Percentiles rank a stretch among this genome's conserved stretches.
Conservation (phyloP, 2,797 vertebrate genomes). For the Falco cherrug region DNA sequence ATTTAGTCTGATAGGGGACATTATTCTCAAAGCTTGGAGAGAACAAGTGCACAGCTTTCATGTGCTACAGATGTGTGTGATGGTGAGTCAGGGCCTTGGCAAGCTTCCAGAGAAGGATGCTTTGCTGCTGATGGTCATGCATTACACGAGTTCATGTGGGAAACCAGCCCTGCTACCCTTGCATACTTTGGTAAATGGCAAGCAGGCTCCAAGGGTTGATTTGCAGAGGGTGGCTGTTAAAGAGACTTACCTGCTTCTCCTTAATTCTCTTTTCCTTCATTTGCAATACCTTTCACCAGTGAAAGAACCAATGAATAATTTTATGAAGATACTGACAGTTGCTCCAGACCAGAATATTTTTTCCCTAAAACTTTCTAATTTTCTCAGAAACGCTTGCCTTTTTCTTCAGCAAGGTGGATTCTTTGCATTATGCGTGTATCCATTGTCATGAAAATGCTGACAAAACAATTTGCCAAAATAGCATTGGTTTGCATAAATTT, state of each 20-base stretch:
- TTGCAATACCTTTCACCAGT: conserved; percentile 41
- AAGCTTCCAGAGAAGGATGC: conserved; percentile 47
- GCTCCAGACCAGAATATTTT: conserved; percentile 29
- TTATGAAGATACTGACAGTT: neutral
- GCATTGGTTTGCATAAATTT: conserved; percentile 19
- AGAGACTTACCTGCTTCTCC: neutral
- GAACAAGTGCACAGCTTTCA: conserved; percentile 46
- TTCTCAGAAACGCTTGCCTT: conserved; percentile 28
- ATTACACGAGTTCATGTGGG: neutral
- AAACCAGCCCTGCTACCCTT: conserved; percentile 43
- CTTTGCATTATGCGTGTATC: neutral
- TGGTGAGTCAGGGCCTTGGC: conserved; percentile 63
- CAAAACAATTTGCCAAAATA: neutral
- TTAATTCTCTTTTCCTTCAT: neutral
- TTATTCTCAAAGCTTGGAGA: conserved; percentile 32
- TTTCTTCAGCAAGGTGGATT: neutral
- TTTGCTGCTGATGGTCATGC: neutral
- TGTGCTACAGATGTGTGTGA: conserved; percentile 61
- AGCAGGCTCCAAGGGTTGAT: neutral
- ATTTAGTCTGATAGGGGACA: conserved; percentile 27
- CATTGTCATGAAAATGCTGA: conserved; percentile 11
- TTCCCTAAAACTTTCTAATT: conserved; percentile 47
- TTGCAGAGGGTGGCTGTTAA: conserved; percentile 44
- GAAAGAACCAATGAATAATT: conserved; percentile 41
- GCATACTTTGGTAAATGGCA: conserved; percentile 12